These are phyloP conservation scores for Pseudochirops cupreus DNA, from an alignment of 2,797 vertebrate species.

Conservation along the genomic window DNA sequence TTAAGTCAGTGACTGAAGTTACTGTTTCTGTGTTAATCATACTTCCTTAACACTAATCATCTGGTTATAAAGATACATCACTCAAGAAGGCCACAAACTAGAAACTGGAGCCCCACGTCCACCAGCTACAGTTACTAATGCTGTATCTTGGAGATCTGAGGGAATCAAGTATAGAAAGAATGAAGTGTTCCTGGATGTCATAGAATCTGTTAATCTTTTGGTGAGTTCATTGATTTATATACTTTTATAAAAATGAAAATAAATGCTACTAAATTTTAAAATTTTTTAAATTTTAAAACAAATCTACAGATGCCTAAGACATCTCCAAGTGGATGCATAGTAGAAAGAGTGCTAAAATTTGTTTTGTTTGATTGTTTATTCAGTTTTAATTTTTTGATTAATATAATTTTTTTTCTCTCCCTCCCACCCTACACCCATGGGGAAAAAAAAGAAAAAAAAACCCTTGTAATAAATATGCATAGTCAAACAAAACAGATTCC, in stretches of 20 bases:
- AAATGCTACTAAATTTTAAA: background rate
- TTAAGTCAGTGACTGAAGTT: background rate
- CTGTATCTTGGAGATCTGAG: conserved; percentile 94
- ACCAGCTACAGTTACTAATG: conserved; percentile 94
- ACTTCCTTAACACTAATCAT: background rate
- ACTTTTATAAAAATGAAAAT: conserved; percentile 25
- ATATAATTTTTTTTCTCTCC: background rate
- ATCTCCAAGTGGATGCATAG: accelerated
- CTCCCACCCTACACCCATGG: background rate
- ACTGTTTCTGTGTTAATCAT: background rate
- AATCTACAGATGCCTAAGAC: background rate
- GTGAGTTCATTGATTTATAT: conserved; percentile 84
- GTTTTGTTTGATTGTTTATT: background rate
- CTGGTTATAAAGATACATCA: conserved; percentile 92
- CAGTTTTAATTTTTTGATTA: background rate
- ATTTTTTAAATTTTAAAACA: background rate
- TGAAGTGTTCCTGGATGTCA: conserved; percentile 97
- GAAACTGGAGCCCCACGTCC: conserved; percentile 97
- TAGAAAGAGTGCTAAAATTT: background rate
- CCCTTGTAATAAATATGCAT: background rate
- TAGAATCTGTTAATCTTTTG: conserved; percentile 98
- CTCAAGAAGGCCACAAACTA: conserved; percentile 98
- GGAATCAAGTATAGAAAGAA: conserved; percentile 96
- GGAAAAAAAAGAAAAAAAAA: background rate
- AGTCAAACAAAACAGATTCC: background rate